Base-by-base conservation (phyloP, 2,797 vertebrate species). In the Telmatherina bonti region DNA sequence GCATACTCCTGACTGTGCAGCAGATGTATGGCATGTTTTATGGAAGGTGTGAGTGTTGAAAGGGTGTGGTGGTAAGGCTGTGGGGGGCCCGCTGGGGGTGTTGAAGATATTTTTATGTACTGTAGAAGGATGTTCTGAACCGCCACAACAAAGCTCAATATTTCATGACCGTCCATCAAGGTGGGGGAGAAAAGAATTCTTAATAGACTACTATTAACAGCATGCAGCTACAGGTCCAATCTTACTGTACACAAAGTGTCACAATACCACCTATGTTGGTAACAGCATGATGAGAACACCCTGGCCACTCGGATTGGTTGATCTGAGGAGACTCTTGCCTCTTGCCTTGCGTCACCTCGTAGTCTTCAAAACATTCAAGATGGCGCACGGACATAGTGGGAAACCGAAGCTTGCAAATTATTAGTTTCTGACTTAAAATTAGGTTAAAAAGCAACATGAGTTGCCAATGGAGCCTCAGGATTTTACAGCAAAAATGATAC, bases 1-100 rank as follows among this genome's bases (percentile, higher is more conserved):
- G 86, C 86, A 70, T 76, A 88, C 89, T 93, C 86, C 92, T 93
- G 89, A 91, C 93, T 94, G 92, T 24, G 93, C 83, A 87, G 91
- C 94, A 94, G 92, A 94, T 94, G 93, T 95, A 91, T 79, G 88
- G 83, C 68, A 59, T 86, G 89, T 91, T 94, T 94, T 94, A 93
- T 88, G 84, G 89, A 70, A 88, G 86, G 70, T 86, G 89, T 85
- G 84, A 85, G 92, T 75, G 85, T 85, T 83, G 84, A 11, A 70
- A 77, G 84, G 85, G 82, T 79, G 84, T 30, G 41, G 74, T 61
- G 71, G 47, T 10, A 61, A 38, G 81, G 82, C 66, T 72, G 79
- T 45, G 59, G 61, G 67, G 78, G 83, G 75, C 73, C 67, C 57
- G 36, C 55, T 58, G 76, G 62, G 83, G 83, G 85, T 84, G 85